Base-by-base conservation (phyloP, 2,113 vertebrate genomes). In the Aplodontia rufa region DNA sequence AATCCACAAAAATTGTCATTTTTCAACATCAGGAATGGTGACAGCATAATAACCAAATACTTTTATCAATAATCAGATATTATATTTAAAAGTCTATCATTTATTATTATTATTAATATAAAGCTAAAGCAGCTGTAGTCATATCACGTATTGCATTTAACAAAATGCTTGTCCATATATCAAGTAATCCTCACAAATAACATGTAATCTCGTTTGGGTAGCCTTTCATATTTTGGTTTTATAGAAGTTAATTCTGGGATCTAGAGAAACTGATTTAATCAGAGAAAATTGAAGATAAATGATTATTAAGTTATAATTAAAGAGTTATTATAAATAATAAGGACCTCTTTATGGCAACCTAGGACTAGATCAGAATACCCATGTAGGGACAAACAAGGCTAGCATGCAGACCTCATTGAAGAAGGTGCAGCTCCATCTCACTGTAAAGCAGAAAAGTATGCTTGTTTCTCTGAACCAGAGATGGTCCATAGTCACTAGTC, bases 21-120 rank as follows among this genome's bases (percentile, higher is more conserved):
- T 97, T 93, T 86, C 91, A 95, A 35, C 97, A 91, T 89, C 74
- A 74, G 24, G n/a, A 96, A 92, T 68, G 0, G 37, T 69, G 76
- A 9, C 20, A 51, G 12, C 75, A 93, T 60, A 95, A 96, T 76
- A 35, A 90, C 55, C 49, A 96, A 94, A 92, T 22, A 51, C 49
- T 96, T 92, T 58, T 76, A 95, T 82, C 78, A 96, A 74, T 94
- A 93, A 91, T 75, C 45, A 84, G 35, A 84, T 87, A 81, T 68
- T 83, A 93, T 45, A 24, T 72, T 80, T 92, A 51, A 55, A 69
- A 82, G n/a, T 80, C 60, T 86, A 53, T 83, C 10, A 84, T 75
- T 89, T 86, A 82, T 49, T 78, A 75, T 86, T 93, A 80, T 68
- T 74, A 74, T 75, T 90, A 71, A 89, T 72, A 84, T 69, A 80